Base-by-base conservation (phyloP, 2,888 invertebrate species). In the Diarsia dahlii region DNA sequence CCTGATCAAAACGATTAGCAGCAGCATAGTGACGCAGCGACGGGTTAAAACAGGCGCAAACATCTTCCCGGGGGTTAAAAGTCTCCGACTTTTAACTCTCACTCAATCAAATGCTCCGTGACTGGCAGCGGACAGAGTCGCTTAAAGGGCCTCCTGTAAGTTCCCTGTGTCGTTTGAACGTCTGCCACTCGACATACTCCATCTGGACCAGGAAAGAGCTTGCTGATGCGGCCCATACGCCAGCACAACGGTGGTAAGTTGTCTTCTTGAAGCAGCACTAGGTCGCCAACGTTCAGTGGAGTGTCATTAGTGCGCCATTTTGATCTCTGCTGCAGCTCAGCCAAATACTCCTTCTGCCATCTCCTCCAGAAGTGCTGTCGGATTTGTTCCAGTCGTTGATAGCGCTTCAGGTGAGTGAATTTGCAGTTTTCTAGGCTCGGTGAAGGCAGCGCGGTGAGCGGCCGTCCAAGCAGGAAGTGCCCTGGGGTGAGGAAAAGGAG, bases 391-490 rank as follows among this genome's bases (percentile, higher is more conserved):
- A 48, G 48, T 48, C 15, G 48, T 48, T 48, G 48, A 48, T 48
- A 48, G 48, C 48, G 15, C 15, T 48, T 48, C 48, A 48, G 15
- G 5, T 46, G 12, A 46, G 46, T 48, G 48, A 15, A 15, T 15
- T 48, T 48, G 48, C 15, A 48, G 15, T 46, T 1, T 10, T 46
- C 46, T 46, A 46, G 46, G 46, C 10, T 48, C 48, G 48, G 15
- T 15, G 28, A 50, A 46, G 45, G 45, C 9, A 15, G 9, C 9
- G 20, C 60, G 18, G 60, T 39, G 20, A 34, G 5, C 45, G 63
- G 63, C 45, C 45, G 8, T 63, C 63, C n/a, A n/a, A 63, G 63
- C 45, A 63, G 63, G 15, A 63, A 63, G n/a, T 64, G 63, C 64
- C 64, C 64, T 64, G 23, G n/a, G 45, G 23, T 46, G 46, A 46